Evolutionary conservation across 2,113 vertebrate genomes (phyloP).

Genomic region (Phyllopteryx taeniolatus): DNA sequence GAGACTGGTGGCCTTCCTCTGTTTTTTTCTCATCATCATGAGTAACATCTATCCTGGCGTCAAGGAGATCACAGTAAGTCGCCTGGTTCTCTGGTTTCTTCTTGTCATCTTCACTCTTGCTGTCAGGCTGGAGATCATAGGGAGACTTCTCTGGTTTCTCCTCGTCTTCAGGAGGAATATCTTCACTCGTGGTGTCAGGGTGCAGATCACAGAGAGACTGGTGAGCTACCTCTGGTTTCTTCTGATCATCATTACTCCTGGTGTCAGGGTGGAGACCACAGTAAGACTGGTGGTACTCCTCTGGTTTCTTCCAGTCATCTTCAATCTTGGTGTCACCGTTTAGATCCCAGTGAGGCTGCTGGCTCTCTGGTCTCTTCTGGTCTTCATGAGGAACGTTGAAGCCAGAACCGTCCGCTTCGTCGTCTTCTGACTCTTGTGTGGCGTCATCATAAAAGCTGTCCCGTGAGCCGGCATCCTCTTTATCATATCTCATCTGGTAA

Average conservation of each 20-base stretch:
- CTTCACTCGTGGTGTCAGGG: neutral
- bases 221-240: neutral
- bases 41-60: neutral
- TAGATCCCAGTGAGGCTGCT: neutral
- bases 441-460: constrained; percentile 23
- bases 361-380: neutral
- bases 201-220: neutral
- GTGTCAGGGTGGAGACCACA: neutral
- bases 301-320: neutral
- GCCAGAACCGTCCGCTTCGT: neutral
- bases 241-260: neutral
- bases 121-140: neutral
- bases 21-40: neutral
- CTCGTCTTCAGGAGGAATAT: too few relatives aligned
- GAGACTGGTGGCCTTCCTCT: too few relatives aligned
- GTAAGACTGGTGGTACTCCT: neutral
- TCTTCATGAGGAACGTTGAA: neutral
- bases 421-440: neutral
- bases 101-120: too few relatives aligned
- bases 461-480: constrained; percentile 24
- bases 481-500: constrained; percentile 34
- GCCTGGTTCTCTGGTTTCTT: too few relatives aligned
- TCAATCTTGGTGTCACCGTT: neutral
- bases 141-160: too few relatives aligned
- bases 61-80: too few relatives aligned